phyloP scores from a whole-genome alignment of 2,888 invertebrate genomes.

The Pandemis heparana region DNA sequence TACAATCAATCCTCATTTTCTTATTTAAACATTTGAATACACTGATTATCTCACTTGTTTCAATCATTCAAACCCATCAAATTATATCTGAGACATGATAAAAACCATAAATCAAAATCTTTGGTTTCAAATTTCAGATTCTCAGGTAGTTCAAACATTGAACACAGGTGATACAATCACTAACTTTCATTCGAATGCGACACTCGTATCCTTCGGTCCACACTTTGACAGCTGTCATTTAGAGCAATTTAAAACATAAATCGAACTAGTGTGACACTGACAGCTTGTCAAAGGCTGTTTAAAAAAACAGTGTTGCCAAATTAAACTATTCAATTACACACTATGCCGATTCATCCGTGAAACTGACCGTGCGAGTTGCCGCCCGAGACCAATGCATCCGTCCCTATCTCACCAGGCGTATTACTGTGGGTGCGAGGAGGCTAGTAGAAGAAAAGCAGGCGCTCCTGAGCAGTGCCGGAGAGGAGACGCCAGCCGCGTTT shows the following conservation, averaged over 20 bases:
- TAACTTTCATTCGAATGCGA: not conserved
- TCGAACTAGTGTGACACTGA: not conserved
- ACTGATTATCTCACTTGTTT: not conserved
- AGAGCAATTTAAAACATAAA: not conserved
- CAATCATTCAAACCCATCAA: not conserved
- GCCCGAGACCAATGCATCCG: not conserved
- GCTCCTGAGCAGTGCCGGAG: constrained; percentile 94
- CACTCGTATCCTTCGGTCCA: not conserved
- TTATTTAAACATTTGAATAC: not conserved
- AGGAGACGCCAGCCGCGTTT: constrained; percentile 95
- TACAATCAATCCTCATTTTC: not conserved
- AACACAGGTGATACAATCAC: not conserved
- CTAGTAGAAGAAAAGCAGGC: constrained; percentile 94
- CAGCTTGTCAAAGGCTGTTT: not conserved
- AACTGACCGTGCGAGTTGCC: not conserved
- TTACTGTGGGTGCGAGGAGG: constrained; percentile 30
- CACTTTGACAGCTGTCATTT: constrained; percentile 1
- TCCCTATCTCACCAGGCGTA: constrained; percentile 11
- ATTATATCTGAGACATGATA: not conserved
- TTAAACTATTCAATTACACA: constrained; percentile 2
- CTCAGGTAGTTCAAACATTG: not conserved
- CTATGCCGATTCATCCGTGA: not conserved
- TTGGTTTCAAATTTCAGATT: not conserved
- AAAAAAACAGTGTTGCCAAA: not conserved
- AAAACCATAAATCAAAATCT: not conserved